Conservation (phyloP, 2,888 invertebrate species). For the Nezara viridula region DNA sequence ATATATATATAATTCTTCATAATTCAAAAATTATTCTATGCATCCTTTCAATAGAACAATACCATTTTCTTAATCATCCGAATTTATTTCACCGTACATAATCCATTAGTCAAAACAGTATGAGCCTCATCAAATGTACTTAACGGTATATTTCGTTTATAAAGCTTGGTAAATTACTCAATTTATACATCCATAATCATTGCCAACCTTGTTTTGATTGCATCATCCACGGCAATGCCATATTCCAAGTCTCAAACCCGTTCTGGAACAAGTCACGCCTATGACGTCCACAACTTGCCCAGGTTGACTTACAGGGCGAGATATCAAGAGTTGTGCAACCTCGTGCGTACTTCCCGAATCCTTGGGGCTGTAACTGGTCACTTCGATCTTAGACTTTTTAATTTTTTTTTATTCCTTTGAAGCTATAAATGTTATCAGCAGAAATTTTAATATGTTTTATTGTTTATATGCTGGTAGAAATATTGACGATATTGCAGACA, state of each 20-base stretch:
- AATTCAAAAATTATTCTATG: too few species aligned
- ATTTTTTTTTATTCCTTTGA: neutral
- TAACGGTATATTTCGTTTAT: too few species aligned
- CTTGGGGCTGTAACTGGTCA: neutral
- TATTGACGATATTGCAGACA: neutral
- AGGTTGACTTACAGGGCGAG: neutral
- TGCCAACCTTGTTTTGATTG: neutral
- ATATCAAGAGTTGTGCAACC: neutral
- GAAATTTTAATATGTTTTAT: neutral
- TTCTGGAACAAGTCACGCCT: conserved; percentile 9
- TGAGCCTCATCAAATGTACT: too few species aligned
- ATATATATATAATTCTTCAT: too few species aligned
- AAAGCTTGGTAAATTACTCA: neutral
- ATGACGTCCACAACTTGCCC: neutral
- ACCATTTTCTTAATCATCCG: too few species aligned
- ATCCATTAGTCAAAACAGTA: too few species aligned
- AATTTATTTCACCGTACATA: too few species aligned
- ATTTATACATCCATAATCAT: neutral
- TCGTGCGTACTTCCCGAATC: conserved; percentile 8
- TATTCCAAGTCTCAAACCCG: neutral
- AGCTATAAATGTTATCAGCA: neutral
- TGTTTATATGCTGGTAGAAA: neutral
- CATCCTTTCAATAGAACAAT: too few species aligned
- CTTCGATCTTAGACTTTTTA: neutral
- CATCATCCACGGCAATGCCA: neutral